Evolutionary conservation across 2,888 invertebrate species (phyloP).

Genomic region (Chymomyza fuscimana): DNA sequence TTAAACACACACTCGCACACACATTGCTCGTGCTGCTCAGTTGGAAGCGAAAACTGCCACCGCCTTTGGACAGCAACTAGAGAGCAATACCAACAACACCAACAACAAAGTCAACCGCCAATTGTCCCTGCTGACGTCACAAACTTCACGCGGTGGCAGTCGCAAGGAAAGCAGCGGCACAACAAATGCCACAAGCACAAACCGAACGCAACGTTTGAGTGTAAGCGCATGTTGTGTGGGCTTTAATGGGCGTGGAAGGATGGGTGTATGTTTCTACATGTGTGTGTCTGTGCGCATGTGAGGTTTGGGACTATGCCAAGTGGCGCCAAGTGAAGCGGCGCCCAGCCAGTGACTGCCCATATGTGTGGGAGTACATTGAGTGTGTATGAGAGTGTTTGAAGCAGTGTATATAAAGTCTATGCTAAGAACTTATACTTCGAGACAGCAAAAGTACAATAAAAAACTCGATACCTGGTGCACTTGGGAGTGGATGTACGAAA

Average conservation of each 20-base stretch:
- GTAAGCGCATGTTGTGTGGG: conserved; percentile 81
- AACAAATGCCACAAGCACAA: conserved; percentile 59
- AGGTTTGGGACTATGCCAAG: background rate
- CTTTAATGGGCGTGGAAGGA: conserved; percentile 2
- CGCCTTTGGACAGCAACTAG: conserved; percentile 83
- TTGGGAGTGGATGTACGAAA: background rate
- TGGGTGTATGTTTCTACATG: conserved; percentile 15
- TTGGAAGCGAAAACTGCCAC: conserved; percentile 80
- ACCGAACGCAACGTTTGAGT: conserved; percentile 86
- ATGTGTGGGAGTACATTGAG: background rate
- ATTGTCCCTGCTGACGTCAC: conserved; percentile 84
- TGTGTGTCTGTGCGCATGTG: conserved; percentile 12
- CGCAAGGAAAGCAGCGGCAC: conserved; percentile 82
- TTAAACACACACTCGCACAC: background rate
- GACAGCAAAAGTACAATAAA: background rate
- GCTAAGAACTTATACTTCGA: background rate
- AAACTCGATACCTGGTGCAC: background rate
- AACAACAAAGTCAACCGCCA: conserved; percentile 84
- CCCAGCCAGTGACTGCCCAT: background rate
- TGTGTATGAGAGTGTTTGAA: background rate
- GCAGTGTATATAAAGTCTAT: background rate
- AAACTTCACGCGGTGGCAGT: conserved; percentile 72
- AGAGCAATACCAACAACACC: conserved; percentile 80
- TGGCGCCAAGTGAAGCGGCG: background rate
- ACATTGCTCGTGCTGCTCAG: conserved; percentile 28